A percentile compares a stretch with the other conserved stretches of the same genome.
These are phyloP conservation scores for Lepisosteus oculatus DNA, from an alignment of 2,113 vertebrate species.

Conservation along the genomic window DNA sequence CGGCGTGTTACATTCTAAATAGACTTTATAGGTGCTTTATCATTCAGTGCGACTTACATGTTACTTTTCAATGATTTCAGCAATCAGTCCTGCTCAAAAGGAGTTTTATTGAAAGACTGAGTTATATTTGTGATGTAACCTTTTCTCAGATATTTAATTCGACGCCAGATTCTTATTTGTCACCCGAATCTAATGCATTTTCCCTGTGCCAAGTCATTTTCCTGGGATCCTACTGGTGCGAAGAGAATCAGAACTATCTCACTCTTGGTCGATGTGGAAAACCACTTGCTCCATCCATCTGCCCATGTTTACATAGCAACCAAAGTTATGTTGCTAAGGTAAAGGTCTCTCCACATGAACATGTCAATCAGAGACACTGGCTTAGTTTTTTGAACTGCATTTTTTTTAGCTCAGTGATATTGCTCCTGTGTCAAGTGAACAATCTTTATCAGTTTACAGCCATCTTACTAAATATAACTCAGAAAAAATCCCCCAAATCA, in stretches of 20 bases:
- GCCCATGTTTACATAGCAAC: slow-evolving; percentile 83
- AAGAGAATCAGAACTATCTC: slow-evolving; percentile 57
- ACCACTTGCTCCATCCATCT: slow-evolving; percentile 69
- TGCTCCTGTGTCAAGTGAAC: slow-evolving; percentile 23
- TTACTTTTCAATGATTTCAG: slow-evolving; percentile 54
- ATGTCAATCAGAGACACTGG: slow-evolving; percentile 66
- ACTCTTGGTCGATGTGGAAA: slow-evolving; percentile 62
- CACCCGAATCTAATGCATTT: slow-evolving; percentile 79
- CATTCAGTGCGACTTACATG: slow-evolving; percentile 54
- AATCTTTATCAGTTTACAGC: slow-evolving; percentile 43
- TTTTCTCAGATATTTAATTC: slow-evolving; percentile 66
- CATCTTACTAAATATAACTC: slow-evolving; percentile 33
- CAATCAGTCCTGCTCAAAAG: slow-evolving; percentile 42
- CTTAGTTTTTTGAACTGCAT: slow-evolving; percentile 34
- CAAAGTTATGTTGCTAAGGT: slow-evolving; percentile 70
- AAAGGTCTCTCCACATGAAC: slow-evolving; percentile 76
- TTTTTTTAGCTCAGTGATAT: slow-evolving; percentile 18
- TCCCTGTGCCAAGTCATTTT: slow-evolving; percentile 68
- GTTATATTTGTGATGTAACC: slow-evolving; percentile 74
- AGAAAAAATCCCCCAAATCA: neutral
- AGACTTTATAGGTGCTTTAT: slow-evolving; percentile 62
- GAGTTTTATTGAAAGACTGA: slow-evolving; percentile 58
- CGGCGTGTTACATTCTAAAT: slow-evolving; percentile 51
- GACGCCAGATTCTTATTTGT: slow-evolving; percentile 81
- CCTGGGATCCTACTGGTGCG: slow-evolving; percentile 54